Base-by-base conservation (phyloP, 1,140 invertebrate genomes). In the Alviniconcha marisindica region DNA sequence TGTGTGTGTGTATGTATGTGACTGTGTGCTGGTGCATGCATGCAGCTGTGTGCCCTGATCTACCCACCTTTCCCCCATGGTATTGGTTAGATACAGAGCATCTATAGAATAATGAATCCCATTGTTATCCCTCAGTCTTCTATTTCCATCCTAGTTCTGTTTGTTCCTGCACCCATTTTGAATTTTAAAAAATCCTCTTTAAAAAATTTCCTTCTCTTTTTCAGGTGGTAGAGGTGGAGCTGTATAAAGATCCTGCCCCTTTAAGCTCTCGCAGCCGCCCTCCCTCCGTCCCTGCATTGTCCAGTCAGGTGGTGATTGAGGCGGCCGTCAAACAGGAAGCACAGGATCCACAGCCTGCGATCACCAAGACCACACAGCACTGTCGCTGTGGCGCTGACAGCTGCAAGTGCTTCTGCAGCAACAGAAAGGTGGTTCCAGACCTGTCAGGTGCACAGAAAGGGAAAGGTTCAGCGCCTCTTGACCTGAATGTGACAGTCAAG, bases 171-270 rank as follows among this genome's bases (percentile, higher is more conserved):
- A n/a, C n/a, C n/a, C n/a, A n/a, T n/a, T n/a, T n/a, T n/a, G n/a
- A n/a, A n/a, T n/a, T n/a, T n/a, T n/a, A n/a, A n/a, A n/a, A n/a
- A n/a, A n/a, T n/a, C n/a, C n/a, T n/a, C n/a, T n/a, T n/a, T n/a
- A n/a, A n/a, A n/a, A n/a, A n/a, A n/a, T 44, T 44, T 66, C 24
- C 10, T 10, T 4, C 0, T 71, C 7, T 18, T 24, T 74, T 28
- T 3, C 71, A 74, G 71, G 71, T 74, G 38, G 71, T 44, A 24
- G 21, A 33, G 40, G 40, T 74, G 15, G 71, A 74, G 10, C 71
- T 74, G 14, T 4, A 38, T 18, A 74, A 36, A 14, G 38, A 74
- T 24, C 71, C 38, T 4, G 18, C 18, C 40, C 5, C 71, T 14
- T 5, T 48, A 5, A 24, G 38, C 15, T 14, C 14, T 21, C 71